phyloP scores from a whole-genome alignment of 1,140 invertebrate genomes.

The Patella vulgata region DNA sequence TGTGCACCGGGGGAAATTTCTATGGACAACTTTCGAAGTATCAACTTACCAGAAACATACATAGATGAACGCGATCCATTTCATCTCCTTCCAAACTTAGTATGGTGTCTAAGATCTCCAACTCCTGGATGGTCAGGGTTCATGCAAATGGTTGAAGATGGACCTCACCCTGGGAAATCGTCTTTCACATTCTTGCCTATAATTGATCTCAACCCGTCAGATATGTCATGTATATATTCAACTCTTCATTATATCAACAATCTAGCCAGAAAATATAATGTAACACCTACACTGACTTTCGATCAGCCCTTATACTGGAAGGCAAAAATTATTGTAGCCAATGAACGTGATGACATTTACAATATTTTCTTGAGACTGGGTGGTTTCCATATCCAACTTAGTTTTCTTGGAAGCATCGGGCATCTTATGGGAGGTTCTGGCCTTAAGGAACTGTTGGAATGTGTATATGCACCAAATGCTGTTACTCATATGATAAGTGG shows the following conservation, averaged over 20 bases:
- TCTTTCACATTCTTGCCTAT: conserved; percentile 42
- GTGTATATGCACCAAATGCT: conserved; percentile 38
- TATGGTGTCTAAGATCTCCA: conserved; percentile 12
- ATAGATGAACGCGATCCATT: too few species aligned
- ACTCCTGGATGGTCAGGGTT: conserved; percentile 16
- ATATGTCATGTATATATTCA: conserved; percentile 47
- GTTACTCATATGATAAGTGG: conserved; percentile 59
- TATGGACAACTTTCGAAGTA: too few species aligned
- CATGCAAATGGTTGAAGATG: conserved; percentile 31
- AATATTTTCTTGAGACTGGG: conserved; percentile 27
- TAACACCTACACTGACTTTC: conserved; percentile 41
- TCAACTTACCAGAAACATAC: too few species aligned
- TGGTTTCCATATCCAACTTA: conserved; percentile 41
- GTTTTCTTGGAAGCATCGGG: conserved; percentile 40
- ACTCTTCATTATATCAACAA: conserved; percentile 39
- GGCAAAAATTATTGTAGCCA: conserved; percentile 26
- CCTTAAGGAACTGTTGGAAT: conserved; percentile 32
- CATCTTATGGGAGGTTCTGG: conserved; percentile 40
- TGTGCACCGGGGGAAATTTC: too few species aligned
- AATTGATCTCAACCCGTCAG: conserved; percentile 46
- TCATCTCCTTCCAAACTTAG: too few species aligned
- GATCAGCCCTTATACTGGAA: conserved; percentile 53
- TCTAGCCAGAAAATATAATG: conserved; percentile 16
- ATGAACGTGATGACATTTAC: conserved; percentile 19
- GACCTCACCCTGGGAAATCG: conserved; percentile 34